Conservation (phyloP, 1,140 invertebrate species). For the Anoplolepis gracilipes region DNA sequence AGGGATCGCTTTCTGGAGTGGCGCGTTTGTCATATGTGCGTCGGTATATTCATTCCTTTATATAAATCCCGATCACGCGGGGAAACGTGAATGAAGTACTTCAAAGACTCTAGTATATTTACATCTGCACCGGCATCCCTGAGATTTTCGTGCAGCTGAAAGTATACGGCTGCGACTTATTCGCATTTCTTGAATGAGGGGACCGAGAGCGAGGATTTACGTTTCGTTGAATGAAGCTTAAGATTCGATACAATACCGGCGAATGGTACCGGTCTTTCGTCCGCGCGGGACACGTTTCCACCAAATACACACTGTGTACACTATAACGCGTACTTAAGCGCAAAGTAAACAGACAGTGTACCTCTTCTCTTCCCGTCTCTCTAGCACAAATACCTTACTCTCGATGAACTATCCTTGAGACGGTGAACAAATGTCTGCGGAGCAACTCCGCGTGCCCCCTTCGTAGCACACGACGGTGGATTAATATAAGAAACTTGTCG, state of each 20-base stretch:
- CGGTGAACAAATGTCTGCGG: slow-evolving; percentile 47
- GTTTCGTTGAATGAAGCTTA: slow-evolving; percentile 67
- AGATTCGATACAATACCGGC: slow-evolving; percentile 60
- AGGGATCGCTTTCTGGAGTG: slow-evolving; percentile 62
- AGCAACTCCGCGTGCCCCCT: slow-evolving; percentile 24
- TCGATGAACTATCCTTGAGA: slow-evolving; percentile 61
- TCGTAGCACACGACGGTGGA: background rate
- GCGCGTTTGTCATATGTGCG: slow-evolving; percentile 64
- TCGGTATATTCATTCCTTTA: slow-evolving; percentile 43
- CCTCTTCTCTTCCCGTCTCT: slow-evolving; percentile 51
- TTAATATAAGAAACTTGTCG: slow-evolving; percentile 25
- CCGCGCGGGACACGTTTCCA: background rate
- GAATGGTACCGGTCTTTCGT: slow-evolving; percentile 50
- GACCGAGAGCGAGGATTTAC: slow-evolving; percentile 56
- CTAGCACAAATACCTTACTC: slow-evolving; percentile 58
- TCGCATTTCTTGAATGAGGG: slow-evolving; percentile 67
- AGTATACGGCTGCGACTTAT: slow-evolving; percentile 61
- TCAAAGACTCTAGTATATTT: slow-evolving; percentile 59
- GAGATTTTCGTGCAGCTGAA: slow-evolving; percentile 66
- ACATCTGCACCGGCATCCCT: slow-evolving; percentile 57
- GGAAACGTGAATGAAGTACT: slow-evolving; percentile 47
- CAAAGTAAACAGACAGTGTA: slow-evolving; percentile 68
- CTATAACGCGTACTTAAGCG: slow-evolving; percentile 57
- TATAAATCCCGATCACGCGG: slow-evolving; percentile 30
- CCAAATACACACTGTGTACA: slow-evolving; percentile 53